Percentiles rank a stretch among this genome's conserved stretches.
phyloP scores from a whole-genome alignment of 2,797 vertebrate species.

The Sparus aurata region DNA sequence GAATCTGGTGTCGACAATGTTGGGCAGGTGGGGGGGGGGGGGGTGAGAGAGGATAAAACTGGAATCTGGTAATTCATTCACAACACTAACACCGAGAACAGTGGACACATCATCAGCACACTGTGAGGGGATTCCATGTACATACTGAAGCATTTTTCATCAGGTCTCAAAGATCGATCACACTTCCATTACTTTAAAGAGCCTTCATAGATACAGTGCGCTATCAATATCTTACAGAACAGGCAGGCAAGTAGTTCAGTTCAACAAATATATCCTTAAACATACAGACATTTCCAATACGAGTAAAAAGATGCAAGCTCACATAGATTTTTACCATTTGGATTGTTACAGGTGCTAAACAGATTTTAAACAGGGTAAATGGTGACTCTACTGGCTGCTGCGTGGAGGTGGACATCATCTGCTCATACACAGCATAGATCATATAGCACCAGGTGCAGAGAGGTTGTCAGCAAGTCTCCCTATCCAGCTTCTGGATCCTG shows the following conservation, averaged over 20 bases:
- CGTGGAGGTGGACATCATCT: slow-evolving; percentile 55
- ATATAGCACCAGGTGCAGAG: slow-evolving; percentile 82
- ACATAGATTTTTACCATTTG: slow-evolving; percentile 71
- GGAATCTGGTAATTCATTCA: slow-evolving; percentile 74
- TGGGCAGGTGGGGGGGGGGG: slow-evolving; percentile 15
- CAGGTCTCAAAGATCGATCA: slow-evolving; percentile 77
- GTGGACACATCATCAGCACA: slow-evolving; percentile 77
- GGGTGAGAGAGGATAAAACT: slow-evolving; percentile 44
- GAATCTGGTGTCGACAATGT: slow-evolving; percentile 43
- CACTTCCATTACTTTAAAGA: slow-evolving; percentile 64
- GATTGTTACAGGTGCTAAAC: slow-evolving; percentile 74
- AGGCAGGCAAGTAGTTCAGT: slow-evolving; percentile 79
- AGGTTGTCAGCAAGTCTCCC: slow-evolving; percentile 61
- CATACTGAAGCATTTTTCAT: slow-evolving; percentile 69
- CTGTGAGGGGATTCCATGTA: slow-evolving; percentile 68
- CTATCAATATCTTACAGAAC: slow-evolving; percentile 82
- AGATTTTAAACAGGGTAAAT: slow-evolving; percentile 33
- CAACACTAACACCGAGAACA: slow-evolving; percentile 80
- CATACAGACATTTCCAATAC: slow-evolving; percentile 68
- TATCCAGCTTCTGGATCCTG: slow-evolving; percentile 60
- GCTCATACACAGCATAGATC: slow-evolving; percentile 68
- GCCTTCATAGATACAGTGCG: slow-evolving; percentile 84
- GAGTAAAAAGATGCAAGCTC: slow-evolving; percentile 77
- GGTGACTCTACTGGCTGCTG: slow-evolving; percentile 41
- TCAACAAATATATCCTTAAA: slow-evolving; percentile 71